A percentile compares a stretch with the other conserved stretches of the same genome.
Conservation (phyloP, 2,797 vertebrate genomes). For the Zalophus californianus region DNA sequence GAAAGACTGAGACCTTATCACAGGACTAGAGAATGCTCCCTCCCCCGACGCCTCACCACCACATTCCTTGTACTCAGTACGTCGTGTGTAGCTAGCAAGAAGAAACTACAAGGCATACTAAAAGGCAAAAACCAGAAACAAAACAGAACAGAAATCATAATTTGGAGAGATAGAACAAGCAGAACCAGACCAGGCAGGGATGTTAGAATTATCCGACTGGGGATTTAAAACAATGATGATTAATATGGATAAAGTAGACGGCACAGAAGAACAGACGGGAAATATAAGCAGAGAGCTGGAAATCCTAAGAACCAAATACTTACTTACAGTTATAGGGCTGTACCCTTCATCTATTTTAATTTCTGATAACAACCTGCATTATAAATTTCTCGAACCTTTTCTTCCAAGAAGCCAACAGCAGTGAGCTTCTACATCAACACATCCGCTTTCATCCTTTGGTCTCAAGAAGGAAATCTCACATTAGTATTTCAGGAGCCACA, state of each 20-base stretch:
- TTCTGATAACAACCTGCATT: neutral
- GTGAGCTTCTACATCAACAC: neutral
- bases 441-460: neutral
- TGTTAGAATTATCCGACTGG: neutral
- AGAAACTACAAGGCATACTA: neutral
- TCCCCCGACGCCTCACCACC: neutral
- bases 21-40: neutral
- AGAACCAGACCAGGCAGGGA: neutral
- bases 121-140: neutral
- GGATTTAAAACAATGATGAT: neutral
- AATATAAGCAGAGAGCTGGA: neutral
- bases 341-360: conserved; percentile 13
- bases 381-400: conserved; percentile 5
- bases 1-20: neutral
- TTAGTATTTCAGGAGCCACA: neutral
- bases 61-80: neutral
- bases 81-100: neutral
- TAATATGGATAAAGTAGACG: neutral
- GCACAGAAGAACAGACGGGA: neutral
- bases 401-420: conserved; percentile 24
- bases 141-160: neutral
- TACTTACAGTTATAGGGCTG: neutral
- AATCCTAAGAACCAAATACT: neutral
- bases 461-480: conserved; percentile 9
- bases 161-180: neutral